Conservation (phyloP, 1,140 invertebrate species). For the Ephestia elutella region DNA sequence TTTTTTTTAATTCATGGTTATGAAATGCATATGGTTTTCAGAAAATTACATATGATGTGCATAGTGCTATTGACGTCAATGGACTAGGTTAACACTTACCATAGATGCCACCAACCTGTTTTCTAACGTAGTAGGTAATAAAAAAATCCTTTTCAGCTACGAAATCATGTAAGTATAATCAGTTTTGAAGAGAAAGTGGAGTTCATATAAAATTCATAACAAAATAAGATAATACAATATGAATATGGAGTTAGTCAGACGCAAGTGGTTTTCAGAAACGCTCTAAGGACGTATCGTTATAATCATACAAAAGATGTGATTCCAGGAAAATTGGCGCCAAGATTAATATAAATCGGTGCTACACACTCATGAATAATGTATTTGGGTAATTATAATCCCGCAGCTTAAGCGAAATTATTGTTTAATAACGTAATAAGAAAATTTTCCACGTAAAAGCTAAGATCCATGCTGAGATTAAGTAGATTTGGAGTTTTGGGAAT, state of each 20-base stretch:
- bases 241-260: neutral
- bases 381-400: neutral
- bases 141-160: too few species aligned
- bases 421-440: neutral
- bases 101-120: too few species aligned
- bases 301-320: neutral
- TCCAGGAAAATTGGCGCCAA: neutral
- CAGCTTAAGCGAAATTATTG: neutral
- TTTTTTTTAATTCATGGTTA: too few species aligned
- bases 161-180: too few species aligned
- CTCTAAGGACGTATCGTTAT: neutral
- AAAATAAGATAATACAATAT: neutral
- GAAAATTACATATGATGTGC: too few species aligned
- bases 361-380: constrained; percentile 1
- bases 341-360: neutral
- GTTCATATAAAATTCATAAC: neutral
- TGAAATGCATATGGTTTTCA: too few species aligned
- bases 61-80: too few species aligned
- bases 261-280: neutral
- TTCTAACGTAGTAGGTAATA: too few species aligned
- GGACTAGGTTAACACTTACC: too few species aligned
- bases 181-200: neutral
- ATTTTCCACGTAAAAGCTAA: neutral
- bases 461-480: too few species aligned
- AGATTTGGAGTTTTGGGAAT: too few species aligned